Evolutionary conservation across 2,113 vertebrate species (phyloP).

Genomic region (Madoqua kirkii): DNA sequence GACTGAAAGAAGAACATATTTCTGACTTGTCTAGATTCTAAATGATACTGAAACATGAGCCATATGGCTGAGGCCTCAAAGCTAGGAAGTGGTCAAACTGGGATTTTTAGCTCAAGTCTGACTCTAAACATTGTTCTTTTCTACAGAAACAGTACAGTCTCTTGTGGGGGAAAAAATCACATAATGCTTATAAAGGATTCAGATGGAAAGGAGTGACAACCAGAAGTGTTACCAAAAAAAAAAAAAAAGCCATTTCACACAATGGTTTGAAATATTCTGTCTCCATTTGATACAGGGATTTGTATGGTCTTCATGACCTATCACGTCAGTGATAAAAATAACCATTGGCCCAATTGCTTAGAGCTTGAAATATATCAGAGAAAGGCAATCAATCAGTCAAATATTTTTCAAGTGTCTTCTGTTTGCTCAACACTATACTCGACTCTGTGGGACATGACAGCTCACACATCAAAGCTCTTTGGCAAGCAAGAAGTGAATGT

Average conservation of each 20-base stretch:
- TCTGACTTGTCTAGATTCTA: slow-evolving; percentile 11
- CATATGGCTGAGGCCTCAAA: not conserved
- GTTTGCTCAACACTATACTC: slow-evolving; percentile 35
- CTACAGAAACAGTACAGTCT: not conserved
- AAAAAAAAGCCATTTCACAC: slow-evolving; percentile 5
- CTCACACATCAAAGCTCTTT: slow-evolving; percentile 48
- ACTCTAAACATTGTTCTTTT: slow-evolving; percentile 12
- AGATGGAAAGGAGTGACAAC: slow-evolving; percentile 28
- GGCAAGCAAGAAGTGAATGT: slow-evolving; percentile 11
- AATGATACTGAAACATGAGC: not conserved
- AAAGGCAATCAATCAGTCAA: slow-evolving; percentile 63
- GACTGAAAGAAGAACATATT: not conserved
- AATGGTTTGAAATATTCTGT: slow-evolving; percentile 45
- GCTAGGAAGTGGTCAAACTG: not conserved
- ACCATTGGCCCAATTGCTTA: slow-evolving; percentile 41
- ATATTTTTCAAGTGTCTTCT: slow-evolving; percentile 46
- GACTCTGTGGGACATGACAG: slow-evolving; percentile 48
- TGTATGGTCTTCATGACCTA: slow-evolving; percentile 36
- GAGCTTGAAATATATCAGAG: slow-evolving; percentile 59
- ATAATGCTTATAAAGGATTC: slow-evolving; percentile 30
- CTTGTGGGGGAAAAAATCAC: not conserved
- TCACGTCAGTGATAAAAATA: slow-evolving; percentile 44
- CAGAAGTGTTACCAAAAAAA: slow-evolving; percentile 5
- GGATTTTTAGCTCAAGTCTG: not conserved
- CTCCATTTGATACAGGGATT: slow-evolving; percentile 8